Conservation (phyloP, 2,888 invertebrate genomes). For the Perizoma flavofasciatum region DNA sequence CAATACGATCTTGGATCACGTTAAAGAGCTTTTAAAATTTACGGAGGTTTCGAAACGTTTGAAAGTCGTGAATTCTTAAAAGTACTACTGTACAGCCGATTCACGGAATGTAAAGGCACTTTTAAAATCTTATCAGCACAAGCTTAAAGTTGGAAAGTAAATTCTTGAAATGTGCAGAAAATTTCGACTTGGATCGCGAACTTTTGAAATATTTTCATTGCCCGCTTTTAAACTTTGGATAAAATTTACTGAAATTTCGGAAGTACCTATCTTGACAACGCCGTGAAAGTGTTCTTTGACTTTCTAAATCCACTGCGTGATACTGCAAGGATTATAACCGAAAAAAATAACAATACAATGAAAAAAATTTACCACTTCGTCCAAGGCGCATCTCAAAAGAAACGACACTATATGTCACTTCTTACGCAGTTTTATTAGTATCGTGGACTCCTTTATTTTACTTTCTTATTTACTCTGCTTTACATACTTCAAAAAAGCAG, state of each 20-base stretch:
- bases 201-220: conserved; percentile 29
- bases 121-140: conserved; percentile 29
- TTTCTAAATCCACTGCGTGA: background rate
- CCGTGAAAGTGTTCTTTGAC: conserved; percentile 1
- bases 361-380: too few relatives aligned
- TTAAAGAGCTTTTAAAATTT: conserved; percentile 7
- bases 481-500: too few relatives aligned
- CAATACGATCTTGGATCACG: conserved; percentile 7
- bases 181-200: conserved; percentile 26
- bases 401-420: too few relatives aligned
- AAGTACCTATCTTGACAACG: background rate
- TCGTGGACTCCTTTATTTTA: too few relatives aligned
- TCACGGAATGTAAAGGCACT: conserved; percentile 27
- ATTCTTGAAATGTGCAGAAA: conserved; percentile 25
- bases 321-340: too few relatives aligned
- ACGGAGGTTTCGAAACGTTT: conserved; percentile 8
- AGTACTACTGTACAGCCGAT: conserved; percentile 18
- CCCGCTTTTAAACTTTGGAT: conserved; percentile 18
- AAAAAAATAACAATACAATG: too few relatives aligned
- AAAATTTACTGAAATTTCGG: conserved; percentile 12
- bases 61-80: conserved; percentile 14
- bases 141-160: conserved; percentile 30
- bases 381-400: too few relatives aligned
- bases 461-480: too few relatives aligned
- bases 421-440: too few relatives aligned